These are phyloP conservation scores for Premnoplex brunnescens DNA, from an alignment of 2,797 vertebrate species.

Conservation along the genomic window DNA sequence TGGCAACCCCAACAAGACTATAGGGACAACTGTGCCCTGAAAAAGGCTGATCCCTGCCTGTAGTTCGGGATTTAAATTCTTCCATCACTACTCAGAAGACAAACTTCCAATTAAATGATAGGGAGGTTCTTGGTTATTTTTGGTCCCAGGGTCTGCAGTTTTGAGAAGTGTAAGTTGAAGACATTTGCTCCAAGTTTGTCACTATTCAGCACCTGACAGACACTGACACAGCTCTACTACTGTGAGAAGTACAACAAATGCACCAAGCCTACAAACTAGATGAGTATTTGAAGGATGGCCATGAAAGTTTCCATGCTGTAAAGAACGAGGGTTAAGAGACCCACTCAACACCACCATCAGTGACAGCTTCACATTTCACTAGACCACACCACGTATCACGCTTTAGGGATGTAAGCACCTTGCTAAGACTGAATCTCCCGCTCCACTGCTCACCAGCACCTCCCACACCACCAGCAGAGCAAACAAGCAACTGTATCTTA, in stretches of 20 bases:
- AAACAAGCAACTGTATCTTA: slow-evolving; percentile 22
- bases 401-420: slow-evolving; percentile 40
- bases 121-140: slow-evolving; percentile 8
- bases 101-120: background rate
- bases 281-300: slow-evolving; percentile 28
- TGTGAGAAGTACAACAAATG: background rate
- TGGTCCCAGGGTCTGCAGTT: slow-evolving; percentile 56
- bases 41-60: background rate
- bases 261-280: slow-evolving; percentile 26
- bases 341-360: slow-evolving; percentile 50
- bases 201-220: slow-evolving; percentile 30
- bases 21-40: background rate
- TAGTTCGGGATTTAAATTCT: background rate
- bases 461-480: slow-evolving; percentile 15
- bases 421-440: slow-evolving; percentile 31
- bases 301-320: slow-evolving; percentile 30
- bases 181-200: slow-evolving; percentile 22
- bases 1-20: background rate
- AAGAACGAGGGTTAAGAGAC: slow-evolving; percentile 42
- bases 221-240: slow-evolving; percentile 6
- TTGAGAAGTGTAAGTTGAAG: slow-evolving; percentile 43
- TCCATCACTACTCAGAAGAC: background rate
- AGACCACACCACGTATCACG: slow-evolving; percentile 51
- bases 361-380: slow-evolving; percentile 26
- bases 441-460: background rate